Evolutionary conservation across 2,888 invertebrate species (phyloP), one percentile per base, ranked within the genome.

Genomic region (Cryptus armator): DNA sequence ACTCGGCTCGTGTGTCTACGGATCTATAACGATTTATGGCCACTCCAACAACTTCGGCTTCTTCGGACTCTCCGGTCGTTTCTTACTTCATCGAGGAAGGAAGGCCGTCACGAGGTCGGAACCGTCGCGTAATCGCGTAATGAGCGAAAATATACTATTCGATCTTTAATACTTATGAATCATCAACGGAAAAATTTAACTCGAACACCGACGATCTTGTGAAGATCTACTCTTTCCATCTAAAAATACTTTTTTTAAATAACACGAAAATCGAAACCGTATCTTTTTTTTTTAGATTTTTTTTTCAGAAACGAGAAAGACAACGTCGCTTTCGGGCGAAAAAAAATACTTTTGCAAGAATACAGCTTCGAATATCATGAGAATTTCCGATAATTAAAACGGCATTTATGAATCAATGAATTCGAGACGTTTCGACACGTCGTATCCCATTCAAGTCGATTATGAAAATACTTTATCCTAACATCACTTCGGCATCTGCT

Each of bases 1-100:
- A 37, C 37, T 9, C 37, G 37, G 67, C 70, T 62, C 72, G 32
- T 56, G 51, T 48, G 66, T 79, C 66, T 62, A 72, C 66, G 80
- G 37, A 66, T 81, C 51, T 68, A 37, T 37, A 37, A 46, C 44
- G 44, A 72, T 59, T 44, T 72, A 44, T 59, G 5, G 62, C 62
- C n/a, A 62, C 32, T 62, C 32, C 62, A 6, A 32, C 62, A 14
- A 62, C 32, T 62, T 29, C 12, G 32, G 62, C 62, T 32, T 7
- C 29, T 32, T 62, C 62, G 62, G 12, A 62, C 29, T 62, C 62
- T 62, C 29, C 62, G 62, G n/a, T 2, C 37, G 37, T 37, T 32
- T 62, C 62, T 29, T 32, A 32, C 14, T 29, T 29, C 29, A 14
- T 29, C 7, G 62, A n/a, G 14, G 14, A 32, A n/a, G 32, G 14